phyloP scores from a whole-genome alignment of 2,113 vertebrate genomes.

The Taurulus bubalis region DNA sequence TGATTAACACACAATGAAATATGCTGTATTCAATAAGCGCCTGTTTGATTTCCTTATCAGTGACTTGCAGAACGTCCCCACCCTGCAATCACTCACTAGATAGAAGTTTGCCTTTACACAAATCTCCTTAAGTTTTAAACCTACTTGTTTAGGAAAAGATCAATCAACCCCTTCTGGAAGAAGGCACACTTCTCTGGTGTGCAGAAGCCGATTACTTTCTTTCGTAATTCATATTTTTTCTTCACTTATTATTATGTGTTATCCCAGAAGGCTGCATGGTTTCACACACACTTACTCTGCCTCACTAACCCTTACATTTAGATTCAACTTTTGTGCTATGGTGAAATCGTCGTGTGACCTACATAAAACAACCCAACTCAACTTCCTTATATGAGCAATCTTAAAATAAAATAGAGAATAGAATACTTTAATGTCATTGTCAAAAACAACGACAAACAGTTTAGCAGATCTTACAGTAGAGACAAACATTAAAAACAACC shows the following conservation, averaged over 20 bases:
- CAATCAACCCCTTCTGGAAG: not conserved
- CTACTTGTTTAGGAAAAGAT: not conserved
- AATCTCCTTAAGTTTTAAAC: not conserved
- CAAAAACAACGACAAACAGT: too few relatives aligned
- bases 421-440: too few relatives aligned
- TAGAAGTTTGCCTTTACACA: not conserved
- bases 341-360: not conserved
- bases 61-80: conserved; percentile 9
- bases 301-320: not conserved
- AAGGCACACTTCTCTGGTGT: not conserved
- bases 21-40: not conserved
- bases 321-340: not conserved
- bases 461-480: too few relatives aligned
- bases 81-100: conserved; percentile 9
- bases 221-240: not conserved
- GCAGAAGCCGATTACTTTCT: not conserved
- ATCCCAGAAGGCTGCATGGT: not conserved
- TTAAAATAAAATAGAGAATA: too few relatives aligned
- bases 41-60: conserved; percentile 17
- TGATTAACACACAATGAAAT: not conserved
- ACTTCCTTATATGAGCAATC: conserved; percentile 38
- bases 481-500: too few relatives aligned
- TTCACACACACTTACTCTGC: not conserved
- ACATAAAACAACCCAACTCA: not conserved
- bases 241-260: not conserved